These are phyloP conservation scores for Drosophila trichaetosa DNA, from an alignment of 2,888 invertebrate species.

Conservation along the genomic window DNA sequence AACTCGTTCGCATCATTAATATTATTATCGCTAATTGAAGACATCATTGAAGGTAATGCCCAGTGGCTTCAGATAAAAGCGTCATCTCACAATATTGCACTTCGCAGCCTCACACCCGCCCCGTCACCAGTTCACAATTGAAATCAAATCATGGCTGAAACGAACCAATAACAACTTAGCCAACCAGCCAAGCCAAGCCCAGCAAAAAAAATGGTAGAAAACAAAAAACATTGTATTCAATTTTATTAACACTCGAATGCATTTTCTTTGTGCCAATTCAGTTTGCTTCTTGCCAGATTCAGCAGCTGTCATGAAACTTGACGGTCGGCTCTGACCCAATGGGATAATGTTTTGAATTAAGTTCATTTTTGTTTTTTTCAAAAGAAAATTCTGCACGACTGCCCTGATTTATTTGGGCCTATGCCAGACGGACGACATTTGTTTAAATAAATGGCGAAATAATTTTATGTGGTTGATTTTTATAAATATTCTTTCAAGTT, in stretches of 20 bases:
- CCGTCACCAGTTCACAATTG: constrained; percentile 5
- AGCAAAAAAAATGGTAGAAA: constrained; percentile 35
- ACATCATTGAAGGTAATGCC: constrained; percentile 49
- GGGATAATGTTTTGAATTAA: constrained; percentile 49
- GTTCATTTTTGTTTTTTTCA: constrained; percentile 37
- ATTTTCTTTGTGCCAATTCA: constrained; percentile 41
- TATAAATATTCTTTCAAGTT: not conserved
- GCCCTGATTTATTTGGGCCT: constrained; percentile 39
- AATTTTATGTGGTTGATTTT: constrained; percentile 5
- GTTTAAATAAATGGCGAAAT: constrained; percentile 26
- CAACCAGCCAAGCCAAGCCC: constrained; percentile 4
- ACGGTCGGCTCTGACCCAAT: constrained; percentile 15
- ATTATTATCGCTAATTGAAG: constrained; percentile 75
- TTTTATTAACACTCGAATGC: constrained; percentile 67
- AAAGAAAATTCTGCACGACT: constrained; percentile 55
- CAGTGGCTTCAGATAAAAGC: constrained; percentile 34
- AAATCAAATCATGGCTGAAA: constrained; percentile 38
- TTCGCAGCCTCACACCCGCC: not conserved
- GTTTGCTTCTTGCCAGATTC: constrained; percentile 6
- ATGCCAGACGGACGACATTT: constrained; percentile 5
- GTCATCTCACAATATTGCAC: constrained; percentile 12
- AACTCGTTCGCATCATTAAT: constrained; percentile 74
- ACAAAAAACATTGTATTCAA: constrained; percentile 24
- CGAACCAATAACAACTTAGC: constrained; percentile 31
- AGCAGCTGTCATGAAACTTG: constrained; percentile 10